phyloP scores from a whole-genome alignment of 1,140 invertebrate species.

The Drosophila dunni region DNA sequence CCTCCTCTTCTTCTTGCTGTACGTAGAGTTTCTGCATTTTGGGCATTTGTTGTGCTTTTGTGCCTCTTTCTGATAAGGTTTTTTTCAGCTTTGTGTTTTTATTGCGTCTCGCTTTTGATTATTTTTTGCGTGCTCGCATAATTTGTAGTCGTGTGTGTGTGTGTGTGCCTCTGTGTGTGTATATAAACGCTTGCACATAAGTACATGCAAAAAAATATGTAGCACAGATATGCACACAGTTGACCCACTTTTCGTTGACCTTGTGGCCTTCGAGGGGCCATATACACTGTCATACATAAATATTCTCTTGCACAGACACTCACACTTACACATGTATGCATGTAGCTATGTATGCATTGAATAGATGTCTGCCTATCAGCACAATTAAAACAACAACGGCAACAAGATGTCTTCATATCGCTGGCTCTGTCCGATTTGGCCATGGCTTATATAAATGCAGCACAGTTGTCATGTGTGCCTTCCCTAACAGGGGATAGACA shows the following conservation, averaged over 20 bases:
- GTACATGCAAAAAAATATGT: constrained; percentile 28
- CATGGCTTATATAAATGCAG: constrained; percentile 74
- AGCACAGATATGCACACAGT: constrained; percentile 64
- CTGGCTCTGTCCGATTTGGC: constrained; percentile 48
- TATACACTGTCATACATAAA: constrained; percentile 13
- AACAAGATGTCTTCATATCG: constrained; percentile 20
- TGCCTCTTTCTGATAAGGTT: constrained; percentile 31
- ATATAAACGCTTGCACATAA: constrained; percentile 1
- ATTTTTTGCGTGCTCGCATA: constrained; percentile 40
- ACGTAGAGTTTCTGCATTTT: constrained; percentile 37
- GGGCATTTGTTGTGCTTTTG: constrained; percentile 44
- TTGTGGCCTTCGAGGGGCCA: constrained; percentile 61
- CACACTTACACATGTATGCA: constrained; percentile 6
- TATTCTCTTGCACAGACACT: constrained; percentile 27
- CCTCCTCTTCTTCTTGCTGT: neutral
- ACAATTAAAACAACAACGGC: constrained; percentile 15
- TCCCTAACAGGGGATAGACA: too few relatives aligned
- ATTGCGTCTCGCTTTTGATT: constrained; percentile 48
- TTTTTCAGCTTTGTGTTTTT: constrained; percentile 27
- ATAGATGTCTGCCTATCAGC: constrained; percentile 17
- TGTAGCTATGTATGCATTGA: constrained; percentile 35
- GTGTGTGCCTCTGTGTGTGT: constrained; percentile 1
- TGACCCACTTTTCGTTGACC: constrained; percentile 76
- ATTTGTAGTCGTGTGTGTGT: constrained; percentile 18
- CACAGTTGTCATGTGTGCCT: constrained; percentile 32